These are phyloP conservation scores for Misgurnus anguillicaudatus DNA, from an alignment of 2,113 vertebrate genomes.

Conservation along the genomic window DNA sequence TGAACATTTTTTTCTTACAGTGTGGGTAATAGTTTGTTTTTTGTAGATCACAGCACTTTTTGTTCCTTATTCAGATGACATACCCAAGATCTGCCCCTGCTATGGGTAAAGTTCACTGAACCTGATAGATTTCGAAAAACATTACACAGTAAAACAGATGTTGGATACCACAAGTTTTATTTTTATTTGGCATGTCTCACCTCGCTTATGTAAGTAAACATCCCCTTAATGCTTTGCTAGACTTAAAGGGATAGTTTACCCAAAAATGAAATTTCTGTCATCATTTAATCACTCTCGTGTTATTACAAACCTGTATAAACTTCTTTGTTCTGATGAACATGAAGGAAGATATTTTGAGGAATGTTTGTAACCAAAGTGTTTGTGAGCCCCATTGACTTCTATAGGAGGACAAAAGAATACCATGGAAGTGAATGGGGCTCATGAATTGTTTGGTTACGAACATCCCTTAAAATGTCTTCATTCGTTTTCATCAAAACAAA, in stretches of 20 bases:
- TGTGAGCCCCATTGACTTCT: too few relatives aligned
- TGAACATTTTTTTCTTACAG: too few relatives aligned
- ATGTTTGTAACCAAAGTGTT: neutral
- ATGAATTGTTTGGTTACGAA: too few relatives aligned
- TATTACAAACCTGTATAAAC: too few relatives aligned
- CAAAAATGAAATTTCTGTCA: too few relatives aligned
- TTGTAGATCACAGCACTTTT: conserved; percentile 2
- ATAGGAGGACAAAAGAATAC: too few relatives aligned
- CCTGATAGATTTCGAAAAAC: neutral
- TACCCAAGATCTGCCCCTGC: neutral
- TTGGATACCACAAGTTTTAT: neutral
- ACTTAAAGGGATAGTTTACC: too few relatives aligned
- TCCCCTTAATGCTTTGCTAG: neutral
- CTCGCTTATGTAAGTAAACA: neutral
- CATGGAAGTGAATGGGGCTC: too few relatives aligned
- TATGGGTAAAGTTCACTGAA: neutral
- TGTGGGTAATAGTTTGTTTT: neutral
- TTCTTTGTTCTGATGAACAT: too few relatives aligned
- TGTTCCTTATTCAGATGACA: conserved; percentile 12
- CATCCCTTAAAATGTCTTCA: too few relatives aligned
- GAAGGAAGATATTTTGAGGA: neutral
- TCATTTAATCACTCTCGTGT: too few relatives aligned
- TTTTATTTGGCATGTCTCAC: neutral
- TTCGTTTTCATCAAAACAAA: too few relatives aligned
- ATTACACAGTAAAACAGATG: neutral